Evolutionary conservation across 2,797 vertebrate genomes (phyloP), one percentile per base, ranked within the genome.

Genomic region (Diplodus sargus): DNA sequence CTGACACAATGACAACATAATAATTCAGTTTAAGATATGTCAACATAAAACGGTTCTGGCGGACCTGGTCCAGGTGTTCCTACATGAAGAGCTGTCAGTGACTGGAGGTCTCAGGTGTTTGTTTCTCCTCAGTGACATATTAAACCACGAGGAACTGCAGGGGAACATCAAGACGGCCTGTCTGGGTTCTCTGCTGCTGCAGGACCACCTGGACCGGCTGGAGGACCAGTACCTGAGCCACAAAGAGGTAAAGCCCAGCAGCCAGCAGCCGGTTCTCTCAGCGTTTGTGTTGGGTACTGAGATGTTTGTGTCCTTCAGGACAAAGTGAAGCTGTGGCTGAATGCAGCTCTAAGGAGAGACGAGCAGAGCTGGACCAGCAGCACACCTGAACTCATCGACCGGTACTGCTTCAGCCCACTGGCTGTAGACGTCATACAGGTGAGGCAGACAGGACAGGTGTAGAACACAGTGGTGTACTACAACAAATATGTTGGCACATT

Each of bases 371-470:
- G 97, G 97, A 87, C 85, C 47, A 95, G 90, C 10, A 47, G 49
- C 16, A 89, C 82, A 45, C 96, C 96, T 0, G 94, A 96, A 56
- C 87, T 91, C 68, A 64, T 96, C 1, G 94, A 96, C 9, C 85
- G 87, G 0, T 93, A 84, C 87, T 95, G 89, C 88, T 96, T 96
- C 91, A 96, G 96, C 25, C 95, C 96, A 7, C 91, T 99, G 57
- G 94, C 96, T 45, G 88, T 97, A 3, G 95, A 97, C 58, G 85
- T 96, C 83, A 94, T 98, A 72, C 96, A 96, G 95, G 97, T 99
- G 81, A 42, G 34, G 9, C 30, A 7, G 30, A 34, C 30, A 34
- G 30, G 30, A 34, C 30, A 34, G 6, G 30, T 34, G 30, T 34
- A 34, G 28, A 28, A 2, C 28, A 4, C 28, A 28, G 28, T 28